Evolutionary conservation across 2,113 vertebrate species (phyloP).

Genomic region (Pseudorectes ferrugineus): DNA sequence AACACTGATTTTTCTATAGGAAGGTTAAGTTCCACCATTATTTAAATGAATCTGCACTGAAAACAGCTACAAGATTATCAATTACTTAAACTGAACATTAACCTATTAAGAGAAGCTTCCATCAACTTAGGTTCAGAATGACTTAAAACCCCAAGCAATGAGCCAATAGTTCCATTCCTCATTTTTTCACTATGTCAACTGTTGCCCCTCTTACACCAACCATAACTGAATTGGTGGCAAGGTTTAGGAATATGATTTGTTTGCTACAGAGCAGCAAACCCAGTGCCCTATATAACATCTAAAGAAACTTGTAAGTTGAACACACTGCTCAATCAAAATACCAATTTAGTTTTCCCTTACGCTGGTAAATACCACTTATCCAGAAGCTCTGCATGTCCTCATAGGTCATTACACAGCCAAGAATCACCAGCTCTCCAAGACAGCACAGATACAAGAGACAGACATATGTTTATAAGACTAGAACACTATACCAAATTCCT

Average conservation of each 20-base stretch:
- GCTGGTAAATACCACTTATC: not conserved
- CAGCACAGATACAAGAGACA: not conserved
- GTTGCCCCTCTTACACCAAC: not conserved
- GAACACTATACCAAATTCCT: not conserved
- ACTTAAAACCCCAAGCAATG: not conserved
- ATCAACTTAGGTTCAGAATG: fast-evolving
- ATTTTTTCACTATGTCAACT: not conserved
- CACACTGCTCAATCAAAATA: not conserved
- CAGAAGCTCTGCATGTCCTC: not conserved
- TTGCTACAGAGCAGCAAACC: not conserved
- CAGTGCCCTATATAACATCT: not conserved
- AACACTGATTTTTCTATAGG: not conserved
- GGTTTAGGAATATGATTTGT: not conserved
- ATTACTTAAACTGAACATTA: not conserved
- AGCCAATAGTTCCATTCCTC: not conserved
- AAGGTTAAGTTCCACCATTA: not conserved
- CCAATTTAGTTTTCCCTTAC: not conserved
- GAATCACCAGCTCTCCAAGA: not conserved
- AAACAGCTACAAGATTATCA: not conserved
- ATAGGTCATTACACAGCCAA: not conserved
- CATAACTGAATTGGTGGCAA: fast-evolving
- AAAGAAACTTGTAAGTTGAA: not conserved
- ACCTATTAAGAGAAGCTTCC: not conserved
- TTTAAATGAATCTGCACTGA: not conserved
- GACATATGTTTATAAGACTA: not conserved